Evolutionary conservation across 2,113 vertebrate genomes (phyloP), one percentile per base, ranked within the genome.

Genomic region (Tenebrosternarchus preto): DNA sequence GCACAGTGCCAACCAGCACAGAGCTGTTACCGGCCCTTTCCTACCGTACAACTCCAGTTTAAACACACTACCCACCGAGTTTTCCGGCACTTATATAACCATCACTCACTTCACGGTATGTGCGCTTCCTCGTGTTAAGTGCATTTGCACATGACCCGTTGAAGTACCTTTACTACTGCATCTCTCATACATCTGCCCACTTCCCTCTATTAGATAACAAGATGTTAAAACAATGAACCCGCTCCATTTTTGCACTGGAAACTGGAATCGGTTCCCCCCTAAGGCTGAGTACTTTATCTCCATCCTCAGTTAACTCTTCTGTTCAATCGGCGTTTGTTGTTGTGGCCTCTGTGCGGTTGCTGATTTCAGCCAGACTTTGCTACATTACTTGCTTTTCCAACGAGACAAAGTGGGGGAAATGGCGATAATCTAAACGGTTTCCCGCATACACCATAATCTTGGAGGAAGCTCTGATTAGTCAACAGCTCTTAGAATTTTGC

Each of bases 81-180:
- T 15, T 46, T 57, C 24, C 69, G 60, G 20, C 2, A 31, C 53
- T 84, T 80, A 84, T 50, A 80, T 67, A 80, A 84, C 5, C 60
- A 61, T 43, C 68, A 81, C 69, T 70, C 24, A 12, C 43, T 75
- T 15, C 50, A 59, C 39, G 36, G 60, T 11, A 31, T 25, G 31
- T 56, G 20, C 25, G 53, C 46, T 69, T 69, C 39, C 70, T 25
- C 71, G 8, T 55, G 15, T 79, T 24, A 71, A 60, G 27, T 57
- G 53, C 15, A 7, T 33, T 63, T 43, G 24, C 24, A 66, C 68
- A 67, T 20, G 60, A 73, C 22, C 46, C 24, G 11, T 63, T 63
- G 8, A 33, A 79, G 68, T 11, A 63, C n/a, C n/a, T 61, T 29
- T 20, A 68, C 64, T 36, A 68, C 31, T 39, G 31, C 31, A 19